A percentile compares a stretch with the other conserved stretches of the same genome.
These are phyloP conservation scores for Brachyrhaphis roseni DNA, from an alignment of 2,797 vertebrate species.

Conservation along the genomic window DNA sequence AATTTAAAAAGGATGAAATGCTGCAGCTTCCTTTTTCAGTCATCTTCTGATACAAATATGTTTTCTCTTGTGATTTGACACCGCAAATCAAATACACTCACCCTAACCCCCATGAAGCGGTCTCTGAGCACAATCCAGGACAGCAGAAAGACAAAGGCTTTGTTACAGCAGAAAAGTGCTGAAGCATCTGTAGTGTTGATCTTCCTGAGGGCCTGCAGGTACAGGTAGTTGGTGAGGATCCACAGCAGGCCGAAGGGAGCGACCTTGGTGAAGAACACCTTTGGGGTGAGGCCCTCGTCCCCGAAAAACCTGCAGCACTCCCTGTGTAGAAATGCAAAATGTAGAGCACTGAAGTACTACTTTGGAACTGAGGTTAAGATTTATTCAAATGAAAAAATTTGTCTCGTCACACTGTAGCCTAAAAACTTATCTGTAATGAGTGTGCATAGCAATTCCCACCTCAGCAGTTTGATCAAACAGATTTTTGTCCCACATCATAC, in stretches of 20 bases:
- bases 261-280: slow-evolving; percentile 93
- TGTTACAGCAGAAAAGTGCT: slow-evolving; percentile 98
- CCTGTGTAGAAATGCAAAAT: slow-evolving; percentile 73
- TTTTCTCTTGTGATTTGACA: background rate
- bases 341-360: slow-evolving; percentile 7
- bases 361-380: slow-evolving; percentile 4
- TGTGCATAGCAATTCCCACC: background rate
- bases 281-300: slow-evolving; percentile 92
- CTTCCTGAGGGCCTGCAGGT: slow-evolving; percentile 98
- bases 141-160: slow-evolving; percentile 98
- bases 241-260: slow-evolving; percentile 96
- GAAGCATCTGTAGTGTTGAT: slow-evolving; percentile 96
- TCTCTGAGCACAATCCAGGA: slow-evolving; percentile 98
- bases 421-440: background rate
- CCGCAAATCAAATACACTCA: slow-evolving; percentile 74
- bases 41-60: slow-evolving; percentile 6
- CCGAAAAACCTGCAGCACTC: slow-evolving; percentile 96
- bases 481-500: background rate
- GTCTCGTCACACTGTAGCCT: slow-evolving; percentile 2
- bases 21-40: background rate
- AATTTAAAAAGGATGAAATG: background rate
- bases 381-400: background rate
- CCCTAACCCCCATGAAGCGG: slow-evolving; percentile 98
- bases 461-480: slow-evolving; percentile 14
- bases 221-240: slow-evolving; percentile 99